Evolutionary conservation across 2,797 vertebrate species (phyloP).

Genomic region (Chelmon rostratus): DNA sequence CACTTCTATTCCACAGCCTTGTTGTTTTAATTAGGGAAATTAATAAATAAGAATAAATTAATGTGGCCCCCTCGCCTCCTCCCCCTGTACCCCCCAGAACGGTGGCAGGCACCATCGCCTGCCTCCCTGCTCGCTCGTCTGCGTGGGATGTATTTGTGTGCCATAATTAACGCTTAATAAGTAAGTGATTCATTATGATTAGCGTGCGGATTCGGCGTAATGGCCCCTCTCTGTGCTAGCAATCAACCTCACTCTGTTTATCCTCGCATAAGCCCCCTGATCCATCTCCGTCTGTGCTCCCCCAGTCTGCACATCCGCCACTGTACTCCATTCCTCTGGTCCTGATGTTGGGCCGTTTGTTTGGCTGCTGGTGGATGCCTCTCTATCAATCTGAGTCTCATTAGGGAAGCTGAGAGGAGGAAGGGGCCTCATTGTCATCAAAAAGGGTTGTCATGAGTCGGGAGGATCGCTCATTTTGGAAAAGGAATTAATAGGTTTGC

Average conservation of each 20-base stretch:
- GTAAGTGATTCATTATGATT: constrained; percentile 92
- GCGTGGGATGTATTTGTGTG: constrained; percentile 86
- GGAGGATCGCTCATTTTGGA: constrained; percentile 63
- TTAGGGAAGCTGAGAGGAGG: constrained; percentile 73
- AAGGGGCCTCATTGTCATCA: constrained; percentile 69
- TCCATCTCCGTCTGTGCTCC: constrained; percentile 85
- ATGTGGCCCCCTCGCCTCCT: constrained; percentile 80
- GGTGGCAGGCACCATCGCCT: constrained; percentile 67
- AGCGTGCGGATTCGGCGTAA: constrained; percentile 85
- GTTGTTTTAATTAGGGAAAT: constrained; percentile 91
- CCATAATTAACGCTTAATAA: constrained; percentile 91
- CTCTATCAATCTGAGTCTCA: constrained; percentile 83
- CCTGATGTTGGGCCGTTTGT: constrained; percentile 82
- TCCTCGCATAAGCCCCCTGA: constrained; percentile 78
- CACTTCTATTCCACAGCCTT: constrained; percentile 85
- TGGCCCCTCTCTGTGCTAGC: constrained; percentile 86
- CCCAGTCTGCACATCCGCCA: constrained; percentile 81
- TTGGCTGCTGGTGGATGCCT: constrained; percentile 75
- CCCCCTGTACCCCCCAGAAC: constrained; percentile 68
- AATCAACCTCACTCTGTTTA: constrained; percentile 87
- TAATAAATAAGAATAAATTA: constrained; percentile 91
- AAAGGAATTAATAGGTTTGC: constrained; percentile 56
- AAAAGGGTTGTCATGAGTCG: constrained; percentile 58
- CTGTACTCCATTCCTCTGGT: constrained; percentile 78
- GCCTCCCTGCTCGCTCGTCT: constrained; percentile 70